Conservation (phyloP, 1,140 invertebrate species). For the Melipona quadrifasciata region DNA sequence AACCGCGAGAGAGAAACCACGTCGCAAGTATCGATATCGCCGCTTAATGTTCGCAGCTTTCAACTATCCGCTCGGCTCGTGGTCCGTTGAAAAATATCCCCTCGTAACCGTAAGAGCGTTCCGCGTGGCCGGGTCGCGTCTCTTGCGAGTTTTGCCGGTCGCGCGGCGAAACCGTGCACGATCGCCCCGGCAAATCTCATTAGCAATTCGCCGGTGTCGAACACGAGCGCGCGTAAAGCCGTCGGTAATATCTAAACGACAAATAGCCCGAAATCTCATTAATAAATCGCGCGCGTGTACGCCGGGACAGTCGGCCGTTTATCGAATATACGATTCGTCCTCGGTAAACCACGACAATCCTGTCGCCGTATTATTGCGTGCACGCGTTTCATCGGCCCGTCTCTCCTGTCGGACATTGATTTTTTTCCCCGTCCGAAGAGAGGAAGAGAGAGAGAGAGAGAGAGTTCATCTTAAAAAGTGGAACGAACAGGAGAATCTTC, state of each 20-base stretch:
- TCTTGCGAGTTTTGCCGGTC: background rate
- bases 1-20: background rate
- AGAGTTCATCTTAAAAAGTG: background rate
- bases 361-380: conserved; percentile 24
- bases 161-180: background rate
- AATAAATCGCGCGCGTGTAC: conserved; percentile 31
- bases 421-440: conserved; percentile 24
- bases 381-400: conserved; percentile 7
- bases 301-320: conserved; percentile 1
- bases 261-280: conserved; percentile 43
- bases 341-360: conserved; percentile 53
- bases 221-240: conserved; percentile 20
- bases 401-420: conserved; percentile 13
- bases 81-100: background rate
- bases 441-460: background rate
- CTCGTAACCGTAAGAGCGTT: background rate
- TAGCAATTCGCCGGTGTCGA: conserved; percentile 38
- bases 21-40: background rate
- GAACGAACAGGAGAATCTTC: background rate
- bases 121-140: background rate
- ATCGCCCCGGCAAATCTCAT: conserved; percentile 17
- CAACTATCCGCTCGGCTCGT: background rate
- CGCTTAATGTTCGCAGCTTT: conserved; percentile 5
- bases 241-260: conserved; percentile 25
- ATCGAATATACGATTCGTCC: conserved; percentile 44